Conservation (phyloP, 2,797 vertebrate species). For the Apodemus agrarius region DNA sequence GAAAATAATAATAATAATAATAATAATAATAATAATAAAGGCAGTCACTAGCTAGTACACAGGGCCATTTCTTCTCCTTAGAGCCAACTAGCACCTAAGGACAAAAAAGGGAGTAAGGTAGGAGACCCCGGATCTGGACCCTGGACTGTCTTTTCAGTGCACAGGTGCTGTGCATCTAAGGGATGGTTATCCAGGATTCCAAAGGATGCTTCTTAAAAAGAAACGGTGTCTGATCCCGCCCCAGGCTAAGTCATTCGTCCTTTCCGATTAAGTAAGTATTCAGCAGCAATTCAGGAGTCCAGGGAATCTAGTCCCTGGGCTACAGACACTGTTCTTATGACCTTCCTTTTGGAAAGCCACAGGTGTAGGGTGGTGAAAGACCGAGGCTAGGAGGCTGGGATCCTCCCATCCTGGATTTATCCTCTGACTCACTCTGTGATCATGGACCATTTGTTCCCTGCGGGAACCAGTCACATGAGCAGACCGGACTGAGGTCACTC, state of each 20-base stretch:
- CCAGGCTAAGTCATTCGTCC: not conserved
- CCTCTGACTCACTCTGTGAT: not conserved
- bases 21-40: not conserved
- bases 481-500: not conserved
- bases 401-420: not conserved
- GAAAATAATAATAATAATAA: not conserved
- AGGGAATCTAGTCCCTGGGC: not conserved
- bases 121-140: not conserved
- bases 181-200: conserved; percentile 12
- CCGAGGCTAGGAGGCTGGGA: not conserved
- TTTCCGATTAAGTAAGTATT: not conserved
- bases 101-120: not conserved
- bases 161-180: not conserved
- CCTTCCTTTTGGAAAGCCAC: not conserved
- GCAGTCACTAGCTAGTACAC: not conserved
- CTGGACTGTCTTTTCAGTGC: not conserved
- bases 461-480: not conserved
- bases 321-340: not conserved
- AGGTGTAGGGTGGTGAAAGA: not conserved
- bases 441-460: not conserved
- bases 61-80: not conserved
- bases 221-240: not conserved
- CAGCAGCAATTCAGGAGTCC: not conserved
- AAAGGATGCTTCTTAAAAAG: not conserved
- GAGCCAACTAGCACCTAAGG: not conserved